Conservation (phyloP, 2,113 vertebrate genomes). For the Tichodroma muraria region DNA sequence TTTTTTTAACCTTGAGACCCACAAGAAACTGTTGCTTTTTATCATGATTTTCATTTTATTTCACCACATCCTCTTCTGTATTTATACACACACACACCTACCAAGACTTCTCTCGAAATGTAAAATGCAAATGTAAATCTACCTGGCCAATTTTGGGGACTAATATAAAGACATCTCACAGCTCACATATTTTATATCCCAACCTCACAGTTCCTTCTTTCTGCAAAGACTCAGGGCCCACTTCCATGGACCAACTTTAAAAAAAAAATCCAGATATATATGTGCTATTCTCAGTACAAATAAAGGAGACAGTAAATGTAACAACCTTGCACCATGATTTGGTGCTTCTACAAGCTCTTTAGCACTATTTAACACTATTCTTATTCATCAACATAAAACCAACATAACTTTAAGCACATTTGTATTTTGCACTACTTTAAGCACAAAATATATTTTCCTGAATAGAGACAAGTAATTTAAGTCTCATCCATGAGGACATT, state of each 20-base stretch:
- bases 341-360: not conserved
- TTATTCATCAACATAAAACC: not conserved
- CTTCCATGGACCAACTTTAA: not conserved
- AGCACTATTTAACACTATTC: not conserved
- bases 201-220: not conserved
- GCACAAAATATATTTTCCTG: not conserved
- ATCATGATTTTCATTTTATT: not conserved
- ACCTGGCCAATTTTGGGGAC: not conserved
- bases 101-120: not conserved
- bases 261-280: not conserved
- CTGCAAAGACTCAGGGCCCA: not conserved
- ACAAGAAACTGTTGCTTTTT: not conserved
- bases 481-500: rapidly evolving
- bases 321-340: not conserved
- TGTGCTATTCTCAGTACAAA: not conserved
- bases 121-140: not conserved
- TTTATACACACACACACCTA: not conserved
- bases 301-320: not conserved
- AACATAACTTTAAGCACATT: not conserved
- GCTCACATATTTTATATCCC: not conserved
- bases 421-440: not conserved
- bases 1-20: not conserved
- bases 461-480: not conserved
- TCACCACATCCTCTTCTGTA: not conserved
- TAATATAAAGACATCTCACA: not conserved